Percentiles rank a stretch among this genome's conserved stretches.
Conservation (phyloP, 2,113 vertebrate genomes). For the Pampusana beccarii region DNA sequence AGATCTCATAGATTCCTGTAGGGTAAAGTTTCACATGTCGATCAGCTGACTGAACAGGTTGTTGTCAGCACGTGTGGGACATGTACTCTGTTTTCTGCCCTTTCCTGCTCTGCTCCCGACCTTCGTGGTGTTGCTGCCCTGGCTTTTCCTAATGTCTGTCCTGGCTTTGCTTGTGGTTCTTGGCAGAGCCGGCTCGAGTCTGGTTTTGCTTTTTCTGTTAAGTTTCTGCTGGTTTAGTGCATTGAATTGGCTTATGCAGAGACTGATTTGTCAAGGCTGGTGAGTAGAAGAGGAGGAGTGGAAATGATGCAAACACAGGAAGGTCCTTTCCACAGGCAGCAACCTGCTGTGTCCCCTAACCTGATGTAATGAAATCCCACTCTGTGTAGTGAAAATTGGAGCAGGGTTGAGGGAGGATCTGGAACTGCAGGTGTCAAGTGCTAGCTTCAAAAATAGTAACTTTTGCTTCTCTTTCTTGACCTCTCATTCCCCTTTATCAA, state of each 20-base stretch:
- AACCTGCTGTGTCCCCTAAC: neutral
- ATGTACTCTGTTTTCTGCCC: neutral
- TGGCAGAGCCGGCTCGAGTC: neutral
- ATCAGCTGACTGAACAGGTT: neutral
- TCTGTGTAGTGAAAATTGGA: neutral
- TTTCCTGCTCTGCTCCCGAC: neutral
- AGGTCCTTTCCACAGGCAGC: neutral
- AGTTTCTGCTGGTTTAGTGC: neutral
- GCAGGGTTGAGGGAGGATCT: neutral
- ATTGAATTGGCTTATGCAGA: accelerated
- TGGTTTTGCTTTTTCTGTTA: neutral
- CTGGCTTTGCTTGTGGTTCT: neutral
- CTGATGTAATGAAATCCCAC: neutral
- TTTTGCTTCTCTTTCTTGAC: neutral
- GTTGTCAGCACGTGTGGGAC: neutral
- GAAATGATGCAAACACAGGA: neutral
- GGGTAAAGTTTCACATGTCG: neutral
- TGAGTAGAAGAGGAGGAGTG: neutral
- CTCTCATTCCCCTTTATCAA: neutral
- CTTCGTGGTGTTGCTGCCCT: accelerated
- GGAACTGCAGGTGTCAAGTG: neutral
- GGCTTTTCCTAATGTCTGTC: neutral
- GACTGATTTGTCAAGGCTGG: neutral
- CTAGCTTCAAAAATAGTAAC: neutral
- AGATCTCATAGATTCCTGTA: neutral